Evolutionary conservation across 1,140 invertebrate genomes (phyloP).

Genomic region (Plodia interpunctella): DNA sequence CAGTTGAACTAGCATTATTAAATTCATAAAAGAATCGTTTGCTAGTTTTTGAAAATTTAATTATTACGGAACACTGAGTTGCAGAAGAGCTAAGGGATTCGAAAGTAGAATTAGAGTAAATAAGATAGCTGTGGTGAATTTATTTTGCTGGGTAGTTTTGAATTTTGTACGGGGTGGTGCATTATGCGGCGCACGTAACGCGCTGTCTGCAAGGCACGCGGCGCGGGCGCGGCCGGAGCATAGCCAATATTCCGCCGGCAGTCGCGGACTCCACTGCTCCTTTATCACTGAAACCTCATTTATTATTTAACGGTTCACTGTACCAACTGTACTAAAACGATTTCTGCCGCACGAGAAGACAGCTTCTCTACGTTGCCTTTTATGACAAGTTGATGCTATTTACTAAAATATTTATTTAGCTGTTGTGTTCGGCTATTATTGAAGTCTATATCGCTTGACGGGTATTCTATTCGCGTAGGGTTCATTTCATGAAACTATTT

Average conservation of each 20-base stretch:
- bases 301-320: constrained; percentile 64
- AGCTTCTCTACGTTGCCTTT: constrained; percentile 21
- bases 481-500: background rate
- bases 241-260: constrained; percentile 40
- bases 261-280: constrained; percentile 41
- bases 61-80: constrained; percentile 28
- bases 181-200: constrained; percentile 71
- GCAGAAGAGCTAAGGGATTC: constrained; percentile 25
- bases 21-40: constrained; percentile 8
- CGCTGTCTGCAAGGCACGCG: constrained; percentile 61
- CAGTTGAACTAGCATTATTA: constrained; percentile 15
- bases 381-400: constrained; percentile 1
- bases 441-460: too few species aligned
- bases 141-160: constrained; percentile 66
- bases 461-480: too few species aligned
- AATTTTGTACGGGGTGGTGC: constrained; percentile 66
- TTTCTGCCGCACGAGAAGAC: constrained; percentile 46
- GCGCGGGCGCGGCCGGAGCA: constrained; percentile 30
- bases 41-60: constrained; percentile 1
- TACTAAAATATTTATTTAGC: too few species aligned
- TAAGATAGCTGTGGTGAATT: constrained; percentile 68
- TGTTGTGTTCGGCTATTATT: too few species aligned
- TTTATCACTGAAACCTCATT: constrained; percentile 67
- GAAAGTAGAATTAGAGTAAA: constrained; percentile 60
- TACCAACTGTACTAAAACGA: constrained; percentile 51